A percentile compares a stretch with the other conserved stretches of the same genome.
Conservation (phyloP, 2,888 invertebrate species). For the Drosophila niveifrons region DNA sequence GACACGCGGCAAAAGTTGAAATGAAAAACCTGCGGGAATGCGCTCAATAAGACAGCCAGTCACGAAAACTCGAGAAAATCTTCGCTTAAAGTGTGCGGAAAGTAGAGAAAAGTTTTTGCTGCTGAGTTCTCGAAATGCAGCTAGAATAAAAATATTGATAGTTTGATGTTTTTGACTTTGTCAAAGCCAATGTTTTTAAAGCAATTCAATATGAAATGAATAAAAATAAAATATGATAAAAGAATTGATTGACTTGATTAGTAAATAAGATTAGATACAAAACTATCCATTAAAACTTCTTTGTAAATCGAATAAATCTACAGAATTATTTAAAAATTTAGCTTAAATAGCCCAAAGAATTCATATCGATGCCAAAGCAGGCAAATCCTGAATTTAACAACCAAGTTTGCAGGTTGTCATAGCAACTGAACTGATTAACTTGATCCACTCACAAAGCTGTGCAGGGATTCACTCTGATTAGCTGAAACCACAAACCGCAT, state of each 20-base stretch:
- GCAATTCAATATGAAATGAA: no score
- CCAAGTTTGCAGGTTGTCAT: neutral
- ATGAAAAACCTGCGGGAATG: conserved; percentile 37
- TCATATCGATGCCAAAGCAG: neutral
- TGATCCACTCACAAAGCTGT: conserved; percentile 16
- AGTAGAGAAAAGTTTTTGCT: neutral
- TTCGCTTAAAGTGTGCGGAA: no score
- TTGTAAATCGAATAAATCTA: no score
- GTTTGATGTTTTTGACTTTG: neutral
- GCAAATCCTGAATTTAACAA: neutral
- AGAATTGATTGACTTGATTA: no score
- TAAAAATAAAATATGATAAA: no score
- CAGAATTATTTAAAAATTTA: no score
- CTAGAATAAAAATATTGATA: neutral
- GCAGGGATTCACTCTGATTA: conserved; percentile 30
- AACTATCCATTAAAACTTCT: no score
- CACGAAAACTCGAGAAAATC: no score
- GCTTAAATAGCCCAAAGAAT: no score
- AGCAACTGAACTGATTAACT: conserved; percentile 5
- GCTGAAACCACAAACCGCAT: conserved; percentile 35
- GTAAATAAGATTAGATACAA: no score
- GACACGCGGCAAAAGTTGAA: conserved; percentile 11
- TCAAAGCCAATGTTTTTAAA: no score
- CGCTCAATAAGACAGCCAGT: neutral
- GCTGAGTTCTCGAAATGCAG: neutral